Evolutionary conservation across 1,140 invertebrate species (phyloP).

Genomic region (Mercenaria mercenaria): DNA sequence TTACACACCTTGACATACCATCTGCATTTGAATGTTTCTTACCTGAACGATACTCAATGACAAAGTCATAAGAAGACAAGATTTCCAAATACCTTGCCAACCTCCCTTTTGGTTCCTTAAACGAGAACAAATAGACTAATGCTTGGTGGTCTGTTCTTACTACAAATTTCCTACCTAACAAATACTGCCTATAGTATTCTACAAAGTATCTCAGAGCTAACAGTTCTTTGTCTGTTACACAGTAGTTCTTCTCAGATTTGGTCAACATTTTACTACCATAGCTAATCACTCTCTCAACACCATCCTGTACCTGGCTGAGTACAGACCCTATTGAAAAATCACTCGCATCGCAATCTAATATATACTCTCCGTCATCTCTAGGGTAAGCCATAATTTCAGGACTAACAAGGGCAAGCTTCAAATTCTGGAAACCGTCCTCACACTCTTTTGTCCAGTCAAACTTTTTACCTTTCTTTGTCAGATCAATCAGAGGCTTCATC

Average conservation of each 20-base stretch:
- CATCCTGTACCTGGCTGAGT: not conserved
- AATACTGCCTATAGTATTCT: slow-evolving; percentile 64
- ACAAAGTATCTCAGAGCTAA: slow-evolving; percentile 33
- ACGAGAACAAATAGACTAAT: no score
- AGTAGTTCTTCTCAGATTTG: slow-evolving; percentile 8
- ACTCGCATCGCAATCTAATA: slow-evolving; percentile 18
- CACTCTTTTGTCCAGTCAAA: not conserved
- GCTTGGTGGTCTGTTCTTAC: no score
- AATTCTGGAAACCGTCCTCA: not conserved
- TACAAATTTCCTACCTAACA: no score
- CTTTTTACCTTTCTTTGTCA: slow-evolving; percentile 28
- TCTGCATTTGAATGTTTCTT: slow-evolving; percentile 63
- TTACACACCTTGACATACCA: slow-evolving; percentile 52
- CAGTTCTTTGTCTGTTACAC: slow-evolving; percentile 15
- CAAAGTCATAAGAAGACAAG: slow-evolving; percentile 64
- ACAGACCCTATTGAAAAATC: not conserved
- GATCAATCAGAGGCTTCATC: not conserved
- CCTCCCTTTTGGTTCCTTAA: slow-evolving; percentile 61
- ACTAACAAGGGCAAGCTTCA: not conserved
- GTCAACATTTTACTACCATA: slow-evolving; percentile 26
- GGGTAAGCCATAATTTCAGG: not conserved
- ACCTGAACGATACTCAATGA: slow-evolving; percentile 61
- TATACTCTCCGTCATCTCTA: slow-evolving; percentile 5
- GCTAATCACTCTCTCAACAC: slow-evolving; percentile 29
- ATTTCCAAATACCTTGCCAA: slow-evolving; percentile 74